Conservation (phyloP, 2,113 vertebrate genomes). For the Eonycteris spelaea region DNA sequence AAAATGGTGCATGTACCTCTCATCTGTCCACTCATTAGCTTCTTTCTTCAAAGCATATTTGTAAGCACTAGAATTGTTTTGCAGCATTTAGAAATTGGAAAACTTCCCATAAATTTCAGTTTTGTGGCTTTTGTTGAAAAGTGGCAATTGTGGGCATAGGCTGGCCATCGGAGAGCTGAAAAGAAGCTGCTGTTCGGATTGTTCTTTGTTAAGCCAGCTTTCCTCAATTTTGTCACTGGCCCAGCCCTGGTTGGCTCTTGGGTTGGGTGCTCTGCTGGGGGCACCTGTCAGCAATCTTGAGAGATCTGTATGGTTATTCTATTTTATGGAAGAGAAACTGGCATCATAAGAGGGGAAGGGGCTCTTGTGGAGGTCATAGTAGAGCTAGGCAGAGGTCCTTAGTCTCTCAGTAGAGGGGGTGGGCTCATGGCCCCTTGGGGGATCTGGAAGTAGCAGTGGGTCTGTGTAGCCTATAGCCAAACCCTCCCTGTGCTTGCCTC, state of each 20-base stretch:
- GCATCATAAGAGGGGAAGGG: neutral
- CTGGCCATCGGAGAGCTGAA: neutral
- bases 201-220: neutral
- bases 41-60: neutral
- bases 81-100: neutral
- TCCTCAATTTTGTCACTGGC: accelerated
- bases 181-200: neutral
- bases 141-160: neutral
- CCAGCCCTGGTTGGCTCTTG: neutral
- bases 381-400: neutral
- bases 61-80: neutral
- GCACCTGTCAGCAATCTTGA: neutral
- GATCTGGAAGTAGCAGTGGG: neutral
- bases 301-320: neutral
- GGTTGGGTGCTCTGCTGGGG: neutral
- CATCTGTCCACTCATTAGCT: neutral
- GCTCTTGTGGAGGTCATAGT: neutral
- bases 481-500: neutral
- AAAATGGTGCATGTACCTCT: neutral
- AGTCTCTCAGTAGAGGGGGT: neutral
- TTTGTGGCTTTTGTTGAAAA: neutral
- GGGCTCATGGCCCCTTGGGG: neutral
- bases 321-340: neutral
- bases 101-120: neutral
- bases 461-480: neutral